phyloP scores from a whole-genome alignment of 2,113 vertebrate species.

The Pelodiscus sinensis region DNA sequence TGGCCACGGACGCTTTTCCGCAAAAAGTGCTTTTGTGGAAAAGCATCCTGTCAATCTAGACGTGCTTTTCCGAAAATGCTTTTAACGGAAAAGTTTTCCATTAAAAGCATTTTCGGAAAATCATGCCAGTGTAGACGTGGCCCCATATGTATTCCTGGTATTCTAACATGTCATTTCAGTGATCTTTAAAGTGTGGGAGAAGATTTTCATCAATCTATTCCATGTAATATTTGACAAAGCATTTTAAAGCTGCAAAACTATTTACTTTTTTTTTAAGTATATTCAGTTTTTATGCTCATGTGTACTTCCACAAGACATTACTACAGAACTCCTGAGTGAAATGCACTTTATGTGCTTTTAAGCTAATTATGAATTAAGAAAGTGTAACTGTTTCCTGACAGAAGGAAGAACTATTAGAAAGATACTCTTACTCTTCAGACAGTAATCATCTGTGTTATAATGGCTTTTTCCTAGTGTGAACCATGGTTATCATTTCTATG shows the following conservation, averaged over 20 bases:
- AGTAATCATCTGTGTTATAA: conserved; percentile 29
- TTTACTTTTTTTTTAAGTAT: not conserved
- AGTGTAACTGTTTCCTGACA: not conserved
- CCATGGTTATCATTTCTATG: conserved; percentile 32
- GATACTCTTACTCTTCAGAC: conserved; percentile 32
- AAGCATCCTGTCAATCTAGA: too few relatives aligned
- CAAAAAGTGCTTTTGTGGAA: too few relatives aligned
- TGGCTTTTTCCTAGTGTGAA: conserved; percentile 35
- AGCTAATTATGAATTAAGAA: conserved; percentile 18
- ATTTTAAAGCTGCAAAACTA: not conserved
- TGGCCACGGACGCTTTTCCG: too few relatives aligned
- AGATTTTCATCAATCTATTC: not conserved
- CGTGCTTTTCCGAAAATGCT: too few relatives aligned
- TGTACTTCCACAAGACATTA: not conserved
- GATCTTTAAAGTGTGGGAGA: not conserved
- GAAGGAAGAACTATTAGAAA: conserved; percentile 7
- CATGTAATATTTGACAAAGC: not conserved
- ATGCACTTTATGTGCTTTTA: conserved; percentile 20
- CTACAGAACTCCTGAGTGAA: not conserved
- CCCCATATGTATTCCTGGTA: rapidly evolving
- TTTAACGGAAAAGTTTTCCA: too few relatives aligned
- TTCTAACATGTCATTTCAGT: not conserved
- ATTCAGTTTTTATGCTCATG: not conserved
- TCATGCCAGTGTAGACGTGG: too few relatives aligned
- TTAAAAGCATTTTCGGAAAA: too few relatives aligned